A percentile compares a stretch with the other conserved stretches of the same genome.
Evolutionary conservation across 1,140 invertebrate genomes (phyloP).

Genomic region (Phocides pigmalion): DNA sequence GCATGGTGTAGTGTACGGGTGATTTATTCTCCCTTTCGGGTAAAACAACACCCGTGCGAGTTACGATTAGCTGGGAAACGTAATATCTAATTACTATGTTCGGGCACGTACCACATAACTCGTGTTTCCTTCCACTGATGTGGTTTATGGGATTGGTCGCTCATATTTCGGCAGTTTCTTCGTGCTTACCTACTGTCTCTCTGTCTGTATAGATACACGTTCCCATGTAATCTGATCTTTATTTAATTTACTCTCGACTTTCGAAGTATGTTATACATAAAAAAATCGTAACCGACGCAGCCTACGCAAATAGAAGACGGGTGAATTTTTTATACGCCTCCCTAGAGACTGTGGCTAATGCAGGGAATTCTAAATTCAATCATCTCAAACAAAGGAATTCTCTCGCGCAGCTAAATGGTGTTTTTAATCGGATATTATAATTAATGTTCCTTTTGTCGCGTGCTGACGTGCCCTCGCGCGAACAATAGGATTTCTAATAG

Average conservation of each 20-base stretch:
- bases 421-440: conserved; percentile 85
- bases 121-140: conserved; percentile 75
- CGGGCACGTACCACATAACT: conserved; percentile 80
- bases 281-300: conserved; percentile 31
- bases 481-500: conserved; percentile 81
- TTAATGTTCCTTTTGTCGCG: conserved; percentile 84
- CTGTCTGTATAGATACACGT: conserved; percentile 43
- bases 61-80: conserved; percentile 76
- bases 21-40: conserved; percentile 80
- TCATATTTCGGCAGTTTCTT: conserved; percentile 79
- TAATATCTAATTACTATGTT: conserved; percentile 83
- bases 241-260: conserved; percentile 35
- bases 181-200: conserved; percentile 60
- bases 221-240: conserved; percentile 59
- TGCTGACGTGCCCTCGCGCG: conserved; percentile 77
- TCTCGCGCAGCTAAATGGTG: conserved; percentile 80
- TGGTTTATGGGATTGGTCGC: conserved; percentile 81
- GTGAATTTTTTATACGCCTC: conserved; percentile 53
- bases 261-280: conserved; percentile 46
- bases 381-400: conserved; percentile 79
- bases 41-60: conserved; percentile 81
- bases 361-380: conserved; percentile 79
- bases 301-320: conserved; percentile 49
- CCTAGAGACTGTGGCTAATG: conserved; percentile 64
- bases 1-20: conserved; percentile 54